Base-by-base conservation (phyloP, 2,113 vertebrate species). In the Grus americana region DNA sequence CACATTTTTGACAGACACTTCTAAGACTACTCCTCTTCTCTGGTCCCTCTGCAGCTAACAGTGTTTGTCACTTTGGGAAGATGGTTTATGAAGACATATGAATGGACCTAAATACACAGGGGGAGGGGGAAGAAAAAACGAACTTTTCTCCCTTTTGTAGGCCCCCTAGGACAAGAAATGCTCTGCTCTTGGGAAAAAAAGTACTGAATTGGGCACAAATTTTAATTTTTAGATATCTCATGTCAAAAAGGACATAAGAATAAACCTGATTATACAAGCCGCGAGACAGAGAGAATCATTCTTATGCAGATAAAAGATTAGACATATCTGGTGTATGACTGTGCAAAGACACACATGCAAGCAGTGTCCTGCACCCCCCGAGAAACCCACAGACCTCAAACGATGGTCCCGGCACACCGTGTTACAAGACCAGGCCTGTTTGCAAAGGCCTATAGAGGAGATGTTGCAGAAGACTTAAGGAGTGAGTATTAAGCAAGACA, bases 341-440 rank as follows among this genome's bases (percentile, higher is more conserved):
- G 24, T 44, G 40, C 54, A 58, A 32, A 2, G 21, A 71, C 44
- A 57, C n/a, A 58, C 11, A 32, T 36, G 19, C 24, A 50, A 66
- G 38, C 5, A 3, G 58, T 27, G 40, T 38, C 80, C 89, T 38
- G 59, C 32, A 36, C 7, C 21, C 27, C 13, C 14, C 2, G 2
- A 63, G 55, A 52, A 27, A 5, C 32, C 59, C 61, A 15, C 40
- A 40, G 61, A 80, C 32, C 42, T 49, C 75, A 12, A 29, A 16
- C 1, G 2, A 24, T 32, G 78, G 19, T 76, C 52, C 30, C 5
- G 1, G 61, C 32, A 52, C n/a, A 63, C 2, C 0, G 0, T 21
- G 59, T 23, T 40, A 71, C 57, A 52, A 19, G 34, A 70, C 23
- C 1, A 67, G 40, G 29, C 6, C 68, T 63, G 5, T 42, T 36